Percentiles rank a stretch among this genome's conserved stretches.
These are phyloP conservation scores for Limnephilus lunatus DNA, from an alignment of 2,888 invertebrate species.

Conservation along the genomic window DNA sequence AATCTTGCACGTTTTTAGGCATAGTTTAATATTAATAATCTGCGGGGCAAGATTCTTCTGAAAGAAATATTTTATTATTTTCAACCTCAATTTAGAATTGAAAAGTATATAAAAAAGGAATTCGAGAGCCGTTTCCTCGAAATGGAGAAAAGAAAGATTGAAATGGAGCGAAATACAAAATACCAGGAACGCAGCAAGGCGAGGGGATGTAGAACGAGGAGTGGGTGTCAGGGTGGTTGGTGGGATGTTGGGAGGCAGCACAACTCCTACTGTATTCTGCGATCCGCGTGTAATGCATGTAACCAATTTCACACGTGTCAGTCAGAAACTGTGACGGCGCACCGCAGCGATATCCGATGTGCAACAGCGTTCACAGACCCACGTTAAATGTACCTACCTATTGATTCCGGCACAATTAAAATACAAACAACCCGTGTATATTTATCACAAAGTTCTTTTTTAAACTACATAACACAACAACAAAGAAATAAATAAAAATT, in stretches of 20 bases:
- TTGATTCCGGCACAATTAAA: background rate
- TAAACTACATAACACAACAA: background rate
- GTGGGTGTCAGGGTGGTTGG: background rate
- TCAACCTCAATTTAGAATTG: background rate
- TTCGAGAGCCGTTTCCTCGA: background rate
- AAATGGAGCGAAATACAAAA: constrained; percentile 20
- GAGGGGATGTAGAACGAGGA: constrained; percentile 2
- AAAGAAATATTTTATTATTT: background rate
- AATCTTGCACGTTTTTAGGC: background rate
- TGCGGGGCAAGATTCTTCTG: background rate
- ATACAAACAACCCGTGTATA: background rate
- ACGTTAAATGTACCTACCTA: background rate
- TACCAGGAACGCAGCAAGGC: constrained; percentile 36
- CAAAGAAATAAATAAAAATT: background rate
- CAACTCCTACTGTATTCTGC: constrained; percentile 47
- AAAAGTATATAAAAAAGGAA: background rate
- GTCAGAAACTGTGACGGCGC: constrained; percentile 63
- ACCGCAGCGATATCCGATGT: constrained; percentile 53
- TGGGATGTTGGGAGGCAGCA: background rate
- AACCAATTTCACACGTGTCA: constrained; percentile 67
- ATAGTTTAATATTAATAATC: background rate
- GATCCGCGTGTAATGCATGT: constrained; percentile 63
- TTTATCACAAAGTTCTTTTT: background rate
- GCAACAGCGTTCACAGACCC: constrained; percentile 29
- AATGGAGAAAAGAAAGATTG: background rate